Conservation (phyloP, 2,888 invertebrate species). For the Caenorhabditis panamensis region DNA sequence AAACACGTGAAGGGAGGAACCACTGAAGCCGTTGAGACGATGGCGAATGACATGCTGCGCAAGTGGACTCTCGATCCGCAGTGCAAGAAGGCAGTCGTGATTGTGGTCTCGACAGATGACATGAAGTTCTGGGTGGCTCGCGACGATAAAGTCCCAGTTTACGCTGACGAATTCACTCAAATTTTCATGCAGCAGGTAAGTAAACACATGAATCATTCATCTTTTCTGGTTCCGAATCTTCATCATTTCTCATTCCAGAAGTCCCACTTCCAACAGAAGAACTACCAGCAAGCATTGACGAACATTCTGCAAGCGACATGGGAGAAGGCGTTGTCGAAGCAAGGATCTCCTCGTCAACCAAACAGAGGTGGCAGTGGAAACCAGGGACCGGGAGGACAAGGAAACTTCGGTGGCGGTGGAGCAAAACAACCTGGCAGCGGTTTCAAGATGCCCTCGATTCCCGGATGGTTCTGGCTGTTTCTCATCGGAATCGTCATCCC, state of each 20-base stretch:
- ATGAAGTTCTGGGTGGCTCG: slow-evolving; percentile 79
- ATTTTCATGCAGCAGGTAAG: slow-evolving; percentile 73
- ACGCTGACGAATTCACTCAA: slow-evolving; percentile 76
- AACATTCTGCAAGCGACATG: slow-evolving; percentile 74
- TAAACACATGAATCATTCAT: too few species aligned
- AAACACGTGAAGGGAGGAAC: slow-evolving; percentile 75
- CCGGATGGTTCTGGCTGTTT: slow-evolving; percentile 70
- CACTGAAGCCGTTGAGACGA: slow-evolving; percentile 72
- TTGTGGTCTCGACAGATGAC: slow-evolving; percentile 75
- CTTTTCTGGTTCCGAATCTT: too few species aligned
- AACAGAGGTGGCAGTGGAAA: slow-evolving; percentile 49
- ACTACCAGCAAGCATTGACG: slow-evolving; percentile 73
- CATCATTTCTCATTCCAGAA: slow-evolving; percentile 67
- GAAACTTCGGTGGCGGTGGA: slow-evolving; percentile 36
- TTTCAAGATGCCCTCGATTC: slow-evolving; percentile 66
- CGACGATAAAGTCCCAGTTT: slow-evolving; percentile 76
- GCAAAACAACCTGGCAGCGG: slow-evolving; percentile 26
- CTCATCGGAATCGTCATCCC: slow-evolving; percentile 74
- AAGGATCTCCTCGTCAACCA: slow-evolving; percentile 64
- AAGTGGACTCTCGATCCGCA: slow-evolving; percentile 77
- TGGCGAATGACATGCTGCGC: slow-evolving; percentile 77
- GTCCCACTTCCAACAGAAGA: slow-evolving; percentile 67
- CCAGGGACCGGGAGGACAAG: slow-evolving; percentile 34
- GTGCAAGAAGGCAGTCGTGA: slow-evolving; percentile 75
- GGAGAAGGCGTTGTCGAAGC: slow-evolving; percentile 75